These are phyloP conservation scores for Oncorhynchus kisutch DNA, from an alignment of 2,113 vertebrate species.

Conservation along the genomic window DNA sequence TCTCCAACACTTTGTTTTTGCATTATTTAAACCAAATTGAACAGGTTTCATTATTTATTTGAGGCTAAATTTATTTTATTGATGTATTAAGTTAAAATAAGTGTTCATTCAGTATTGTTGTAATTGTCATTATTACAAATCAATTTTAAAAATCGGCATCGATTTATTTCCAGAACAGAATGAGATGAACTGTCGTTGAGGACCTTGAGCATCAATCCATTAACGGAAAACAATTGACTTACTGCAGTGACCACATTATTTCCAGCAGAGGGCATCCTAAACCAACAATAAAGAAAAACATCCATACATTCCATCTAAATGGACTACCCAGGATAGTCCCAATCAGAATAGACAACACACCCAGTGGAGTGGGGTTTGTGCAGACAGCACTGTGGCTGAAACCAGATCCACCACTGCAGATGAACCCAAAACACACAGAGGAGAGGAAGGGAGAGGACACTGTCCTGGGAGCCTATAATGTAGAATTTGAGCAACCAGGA, in stretches of 20 bases:
- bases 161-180: no score
- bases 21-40: no score
- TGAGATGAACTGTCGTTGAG: no score
- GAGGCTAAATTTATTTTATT: no score
- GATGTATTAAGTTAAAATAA: no score
- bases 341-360: conserved; percentile 12
- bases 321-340: neutral
- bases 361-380: conserved; percentile 1
- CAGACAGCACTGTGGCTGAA: conserved; percentile 67
- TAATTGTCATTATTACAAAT: no score
- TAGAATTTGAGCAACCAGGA: no score
- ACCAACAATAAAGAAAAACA: neutral
- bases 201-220: neutral
- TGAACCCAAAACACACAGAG: conserved; percentile 73
- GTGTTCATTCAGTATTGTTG: no score
- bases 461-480: no score
- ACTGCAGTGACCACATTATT: neutral
- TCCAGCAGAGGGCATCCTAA: conserved; percentile 62
- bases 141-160: no score
- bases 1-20: no score
- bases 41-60: no score
- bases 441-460: conserved; percentile 44
- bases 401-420: conserved; percentile 75
- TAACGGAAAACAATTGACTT: neutral
- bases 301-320: neutral